Evolutionary conservation across 2,888 invertebrate genomes (phyloP), one percentile per base, ranked within the genome.

Genomic region (Pandemis heparana): DNA sequence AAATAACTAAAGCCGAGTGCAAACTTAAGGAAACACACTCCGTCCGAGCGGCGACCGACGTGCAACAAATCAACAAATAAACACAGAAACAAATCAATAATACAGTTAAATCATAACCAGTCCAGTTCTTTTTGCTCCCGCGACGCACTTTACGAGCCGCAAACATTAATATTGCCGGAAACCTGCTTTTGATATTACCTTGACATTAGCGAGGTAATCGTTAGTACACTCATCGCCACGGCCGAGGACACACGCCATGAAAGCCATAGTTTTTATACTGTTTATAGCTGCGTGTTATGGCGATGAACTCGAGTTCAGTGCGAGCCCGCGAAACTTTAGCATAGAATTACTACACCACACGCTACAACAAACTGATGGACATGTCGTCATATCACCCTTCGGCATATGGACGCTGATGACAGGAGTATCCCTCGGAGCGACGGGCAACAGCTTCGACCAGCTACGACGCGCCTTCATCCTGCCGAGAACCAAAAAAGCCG

Each of bases 401-500:
- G 94, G 94, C 77, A 91, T 95, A 79, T 95, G 95, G 95, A 91
- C 89, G 10, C 79, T 95, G n/a, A 87, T 95, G 90, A 91, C 92
- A 0, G 93, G 92, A 6, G 85, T 94, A 6, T 88, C 94, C 0
- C 77, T 93, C 38, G 94, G 94, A 18, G 90, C 93, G 1, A 84
- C 88, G 0, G 92, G 88, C 0, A 85, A 88, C 59, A 92, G 90
- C 77, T 89, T 87, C 79, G 79, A 66, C 1, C 85, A 94, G 79
- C 81, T 94, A 0, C 79, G 85, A 10, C 81, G 81, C 75, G 89
- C 94, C 10, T 91, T 93, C 71, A 84, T 90, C 64, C 83, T 94
- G 0, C 92, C 94, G 0, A 85, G 77, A 48, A 86, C 85, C 23
- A 80, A 81, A 32, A 80, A 75, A 14, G 81, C 80, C 0, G 79